A percentile compares a stretch with the other conserved stretches of the same genome.
Conservation (phyloP, 2,113 vertebrate species). For the Cyanoderma ruficeps region DNA sequence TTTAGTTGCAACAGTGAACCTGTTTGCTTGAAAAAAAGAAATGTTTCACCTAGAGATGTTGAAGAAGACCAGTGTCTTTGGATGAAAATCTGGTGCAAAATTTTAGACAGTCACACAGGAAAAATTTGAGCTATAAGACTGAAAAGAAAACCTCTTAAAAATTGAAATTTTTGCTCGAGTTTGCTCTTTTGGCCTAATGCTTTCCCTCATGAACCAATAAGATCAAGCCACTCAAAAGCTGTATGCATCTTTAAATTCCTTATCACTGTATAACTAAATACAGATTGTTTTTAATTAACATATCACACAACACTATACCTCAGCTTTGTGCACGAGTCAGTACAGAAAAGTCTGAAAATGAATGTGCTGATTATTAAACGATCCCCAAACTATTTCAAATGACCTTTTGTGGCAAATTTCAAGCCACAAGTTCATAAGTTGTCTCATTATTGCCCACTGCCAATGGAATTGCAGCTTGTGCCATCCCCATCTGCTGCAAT, state of each 20-base stretch:
- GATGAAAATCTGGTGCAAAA: background rate
- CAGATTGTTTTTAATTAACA: background rate
- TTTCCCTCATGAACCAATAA: background rate
- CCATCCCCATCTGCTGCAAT: background rate
- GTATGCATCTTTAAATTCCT: background rate
- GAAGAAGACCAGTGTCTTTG: background rate
- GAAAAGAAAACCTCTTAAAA: background rate
- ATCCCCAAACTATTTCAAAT: background rate
- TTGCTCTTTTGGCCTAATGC: background rate
- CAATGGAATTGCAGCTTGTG: background rate
- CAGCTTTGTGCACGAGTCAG: background rate
- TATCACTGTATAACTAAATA: background rate
- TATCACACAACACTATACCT: background rate
- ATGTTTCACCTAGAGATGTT: background rate
- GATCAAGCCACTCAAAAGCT: background rate
- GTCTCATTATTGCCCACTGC: background rate
- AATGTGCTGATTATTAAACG: background rate
- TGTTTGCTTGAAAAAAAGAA: background rate
- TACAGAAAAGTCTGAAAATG: background rate
- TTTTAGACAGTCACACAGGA: background rate
- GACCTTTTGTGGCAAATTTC: background rate
- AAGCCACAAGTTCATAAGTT: background rate
- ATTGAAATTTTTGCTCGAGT: background rate
- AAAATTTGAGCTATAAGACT: background rate
- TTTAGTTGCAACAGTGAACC: background rate